Conservation (phyloP, 2,888 invertebrate genomes). For the Glyphotaelius pellucidus region DNA sequence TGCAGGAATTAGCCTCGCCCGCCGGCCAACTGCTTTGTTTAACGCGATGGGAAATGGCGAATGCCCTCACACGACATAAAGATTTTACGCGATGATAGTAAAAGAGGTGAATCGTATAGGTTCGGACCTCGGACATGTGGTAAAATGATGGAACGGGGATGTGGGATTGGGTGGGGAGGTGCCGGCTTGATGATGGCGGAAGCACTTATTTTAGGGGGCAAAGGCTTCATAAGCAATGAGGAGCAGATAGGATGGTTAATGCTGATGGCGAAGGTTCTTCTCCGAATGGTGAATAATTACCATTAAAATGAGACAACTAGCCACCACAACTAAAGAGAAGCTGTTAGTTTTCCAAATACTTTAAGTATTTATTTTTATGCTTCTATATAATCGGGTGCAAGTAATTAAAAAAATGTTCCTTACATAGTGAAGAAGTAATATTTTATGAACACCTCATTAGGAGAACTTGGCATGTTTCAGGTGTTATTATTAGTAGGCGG, state of each 20-base stretch:
- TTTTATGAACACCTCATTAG: too few species aligned
- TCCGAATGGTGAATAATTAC: too few species aligned
- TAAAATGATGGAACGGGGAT: background rate
- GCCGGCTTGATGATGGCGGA: background rate
- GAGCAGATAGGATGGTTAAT: background rate
- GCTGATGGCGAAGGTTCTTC: background rate
- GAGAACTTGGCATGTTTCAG: too few species aligned
- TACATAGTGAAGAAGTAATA: too few species aligned
- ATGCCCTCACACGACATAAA: constrained; percentile 47
- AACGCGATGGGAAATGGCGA: constrained; percentile 45
- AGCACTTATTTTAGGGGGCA: background rate
- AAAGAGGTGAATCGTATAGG: constrained; percentile 28
- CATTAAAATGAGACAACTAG: too few species aligned
- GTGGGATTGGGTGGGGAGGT: constrained; percentile 21
- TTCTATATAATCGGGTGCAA: too few species aligned
- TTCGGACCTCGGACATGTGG: constrained; percentile 14
- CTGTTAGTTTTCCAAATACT: too few species aligned
- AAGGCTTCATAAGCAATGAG: background rate
- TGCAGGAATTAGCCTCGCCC: constrained; percentile 54
- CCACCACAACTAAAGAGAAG: too few species aligned
- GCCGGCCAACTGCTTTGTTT: constrained; percentile 54
- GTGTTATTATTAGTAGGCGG: too few species aligned
- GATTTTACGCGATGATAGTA: constrained; percentile 53
- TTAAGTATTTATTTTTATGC: too few species aligned
- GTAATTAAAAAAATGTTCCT: too few species aligned